Conservation (phyloP, 2,888 invertebrate genomes). For the Himalopsyche anomala region DNA sequence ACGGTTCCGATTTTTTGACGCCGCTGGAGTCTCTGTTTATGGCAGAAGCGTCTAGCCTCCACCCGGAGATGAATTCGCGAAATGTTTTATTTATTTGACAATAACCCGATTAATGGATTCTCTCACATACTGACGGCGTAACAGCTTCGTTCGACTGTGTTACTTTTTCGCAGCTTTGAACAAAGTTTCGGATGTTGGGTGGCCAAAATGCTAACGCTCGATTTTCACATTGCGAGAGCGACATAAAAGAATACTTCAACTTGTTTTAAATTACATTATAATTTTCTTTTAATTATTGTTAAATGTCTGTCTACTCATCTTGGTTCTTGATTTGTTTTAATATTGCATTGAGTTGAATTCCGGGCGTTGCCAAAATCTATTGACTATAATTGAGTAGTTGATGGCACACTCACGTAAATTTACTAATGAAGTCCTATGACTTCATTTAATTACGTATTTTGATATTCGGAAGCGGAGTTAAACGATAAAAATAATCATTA, state of each 20-base stretch:
- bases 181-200: not conserved
- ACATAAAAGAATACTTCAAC: not conserved
- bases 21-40: not conserved
- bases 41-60: not conserved
- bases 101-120: conserved; percentile 25
- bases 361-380: too few species aligned
- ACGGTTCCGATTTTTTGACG: not conserved
- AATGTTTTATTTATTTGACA: conserved; percentile 22
- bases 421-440: too few species aligned
- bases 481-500: too few species aligned
- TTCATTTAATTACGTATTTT: too few species aligned
- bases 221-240: not conserved
- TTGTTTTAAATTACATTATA: too few species aligned
- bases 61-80: conserved; percentile 12
- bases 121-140: not conserved
- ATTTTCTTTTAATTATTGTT: too few species aligned
- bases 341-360: too few species aligned
- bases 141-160: not conserved
- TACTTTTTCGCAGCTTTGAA: not conserved
- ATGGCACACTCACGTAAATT: too few species aligned
- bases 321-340: too few species aligned
- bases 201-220: not conserved
- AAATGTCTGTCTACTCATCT: too few species aligned
- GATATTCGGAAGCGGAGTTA: too few species aligned
- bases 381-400: too few species aligned